phyloP scores from a whole-genome alignment of 2,888 invertebrate species.

The Hyalella azteca region DNA sequence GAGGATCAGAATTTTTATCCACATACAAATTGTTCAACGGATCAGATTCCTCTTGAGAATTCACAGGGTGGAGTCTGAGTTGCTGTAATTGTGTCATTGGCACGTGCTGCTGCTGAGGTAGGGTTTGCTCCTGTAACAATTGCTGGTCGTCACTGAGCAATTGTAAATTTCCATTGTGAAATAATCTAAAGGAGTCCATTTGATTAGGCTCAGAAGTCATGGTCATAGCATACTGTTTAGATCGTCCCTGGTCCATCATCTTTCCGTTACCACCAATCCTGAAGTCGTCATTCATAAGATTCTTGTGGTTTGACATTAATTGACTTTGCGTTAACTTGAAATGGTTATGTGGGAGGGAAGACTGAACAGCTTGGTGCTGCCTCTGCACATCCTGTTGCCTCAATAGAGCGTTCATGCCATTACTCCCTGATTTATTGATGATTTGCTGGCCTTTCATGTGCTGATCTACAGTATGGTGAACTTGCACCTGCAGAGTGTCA shows the following conservation, averaged over 20 bases:
- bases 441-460: neutral
- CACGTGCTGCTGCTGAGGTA: conserved; percentile 42
- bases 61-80: neutral
- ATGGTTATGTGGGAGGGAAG: neutral
- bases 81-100: conserved; percentile 41
- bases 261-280: neutral
- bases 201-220: conserved; percentile 39
- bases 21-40: conserved; percentile 21
- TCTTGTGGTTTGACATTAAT: neutral
- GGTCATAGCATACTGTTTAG: neutral
- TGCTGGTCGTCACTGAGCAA: neutral
- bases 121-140: conserved; percentile 38
- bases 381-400: neutral
- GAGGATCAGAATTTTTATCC: conserved; percentile 16
- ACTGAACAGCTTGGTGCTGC: neutral
- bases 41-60: conserved; percentile 1
- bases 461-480: neutral
- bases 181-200: conserved; percentile 43
- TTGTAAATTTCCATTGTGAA: conserved; percentile 42
- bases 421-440: neutral
- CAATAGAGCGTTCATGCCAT: neutral
- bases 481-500: neutral
- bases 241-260: neutral
- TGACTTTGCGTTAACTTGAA: neutral
- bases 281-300: conserved; percentile 16